A percentile compares a stretch with the other conserved stretches of the same genome.
Conservation (phyloP, 2,888 invertebrate species). For the Caenorhabditis uteleia region DNA sequence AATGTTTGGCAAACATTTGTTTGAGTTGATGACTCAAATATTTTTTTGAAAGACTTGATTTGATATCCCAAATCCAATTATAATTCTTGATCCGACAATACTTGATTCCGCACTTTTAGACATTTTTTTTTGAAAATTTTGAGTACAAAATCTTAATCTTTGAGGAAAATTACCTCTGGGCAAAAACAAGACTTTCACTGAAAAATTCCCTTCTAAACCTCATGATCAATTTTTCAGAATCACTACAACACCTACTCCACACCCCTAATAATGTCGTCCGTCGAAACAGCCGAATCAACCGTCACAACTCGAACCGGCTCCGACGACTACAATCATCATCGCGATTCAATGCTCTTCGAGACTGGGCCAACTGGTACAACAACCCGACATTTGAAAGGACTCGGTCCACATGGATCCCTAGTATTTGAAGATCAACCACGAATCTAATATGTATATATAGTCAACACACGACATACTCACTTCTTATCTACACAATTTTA, state of each 20-base stretch:
- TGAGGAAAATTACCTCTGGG: too few relatives aligned
- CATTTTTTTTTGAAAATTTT: too few relatives aligned
- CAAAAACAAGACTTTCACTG: background rate
- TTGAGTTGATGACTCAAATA: too few relatives aligned
- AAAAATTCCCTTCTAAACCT: background rate
- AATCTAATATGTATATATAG: too few relatives aligned
- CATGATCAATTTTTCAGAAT: conserved; percentile 22
- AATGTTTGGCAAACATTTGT: background rate
- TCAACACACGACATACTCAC: too few relatives aligned
- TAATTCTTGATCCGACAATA: too few relatives aligned
- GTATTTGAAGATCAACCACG: conserved; percentile 49
- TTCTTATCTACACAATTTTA: too few relatives aligned
- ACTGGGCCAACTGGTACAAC: conserved; percentile 24
- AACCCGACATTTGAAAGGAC: conserved; percentile 47
- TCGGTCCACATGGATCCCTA: conserved; percentile 48
- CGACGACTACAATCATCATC: conserved; percentile 31
- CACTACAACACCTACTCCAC: conserved; percentile 51
- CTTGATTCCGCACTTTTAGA: too few relatives aligned
- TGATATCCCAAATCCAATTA: too few relatives aligned
- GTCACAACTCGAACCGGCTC: conserved; percentile 51
- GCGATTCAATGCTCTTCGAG: conserved; percentile 38
- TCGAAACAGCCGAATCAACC: conserved; percentile 55
- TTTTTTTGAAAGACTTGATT: too few relatives aligned
- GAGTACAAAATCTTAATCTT: too few relatives aligned
- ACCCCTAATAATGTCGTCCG: conserved; percentile 46